Evolutionary conservation across 2,113 vertebrate species (phyloP).

Genomic region (Puma concolor): DNA sequence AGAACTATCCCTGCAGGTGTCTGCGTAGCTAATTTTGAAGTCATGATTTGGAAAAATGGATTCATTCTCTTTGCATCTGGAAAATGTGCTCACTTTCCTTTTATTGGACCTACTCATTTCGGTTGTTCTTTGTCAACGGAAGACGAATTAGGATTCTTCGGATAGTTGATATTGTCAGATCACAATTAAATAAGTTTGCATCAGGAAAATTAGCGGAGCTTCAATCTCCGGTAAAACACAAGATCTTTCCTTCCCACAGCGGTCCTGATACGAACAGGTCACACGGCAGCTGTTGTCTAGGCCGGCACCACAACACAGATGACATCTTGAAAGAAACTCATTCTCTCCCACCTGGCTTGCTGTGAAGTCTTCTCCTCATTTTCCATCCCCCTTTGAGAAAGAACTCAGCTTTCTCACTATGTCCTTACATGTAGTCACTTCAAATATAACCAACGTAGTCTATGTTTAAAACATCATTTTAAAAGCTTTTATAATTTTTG

Average conservation of each 20-base stretch:
- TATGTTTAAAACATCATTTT: not conserved
- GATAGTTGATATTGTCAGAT: not conserved
- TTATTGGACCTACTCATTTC: not conserved
- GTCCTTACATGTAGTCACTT: not conserved
- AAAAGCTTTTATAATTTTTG: not conserved
- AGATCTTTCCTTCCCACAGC: not conserved
- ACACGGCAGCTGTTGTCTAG: fast-evolving
- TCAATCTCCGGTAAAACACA: not conserved
- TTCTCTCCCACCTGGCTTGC: not conserved
- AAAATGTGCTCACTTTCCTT: not conserved
- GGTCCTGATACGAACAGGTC: fast-evolving
- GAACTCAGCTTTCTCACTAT: not conserved
- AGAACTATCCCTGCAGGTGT: not conserved
- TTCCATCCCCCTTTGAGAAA: not conserved
- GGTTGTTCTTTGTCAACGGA: not conserved
- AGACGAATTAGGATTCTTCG: not conserved
- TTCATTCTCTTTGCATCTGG: not conserved
- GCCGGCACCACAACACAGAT: fast-evolving
- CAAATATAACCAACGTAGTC: not conserved
- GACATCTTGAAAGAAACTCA: not conserved
- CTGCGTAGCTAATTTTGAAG: not conserved
- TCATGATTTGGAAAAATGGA: not conserved
- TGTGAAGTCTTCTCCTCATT: fast-evolving
- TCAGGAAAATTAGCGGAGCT: not conserved
- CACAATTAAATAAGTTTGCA: not conserved